These are phyloP conservation scores for Ondatra zibethicus DNA, from an alignment of 2,113 vertebrate genomes.

Conservation along the genomic window DNA sequence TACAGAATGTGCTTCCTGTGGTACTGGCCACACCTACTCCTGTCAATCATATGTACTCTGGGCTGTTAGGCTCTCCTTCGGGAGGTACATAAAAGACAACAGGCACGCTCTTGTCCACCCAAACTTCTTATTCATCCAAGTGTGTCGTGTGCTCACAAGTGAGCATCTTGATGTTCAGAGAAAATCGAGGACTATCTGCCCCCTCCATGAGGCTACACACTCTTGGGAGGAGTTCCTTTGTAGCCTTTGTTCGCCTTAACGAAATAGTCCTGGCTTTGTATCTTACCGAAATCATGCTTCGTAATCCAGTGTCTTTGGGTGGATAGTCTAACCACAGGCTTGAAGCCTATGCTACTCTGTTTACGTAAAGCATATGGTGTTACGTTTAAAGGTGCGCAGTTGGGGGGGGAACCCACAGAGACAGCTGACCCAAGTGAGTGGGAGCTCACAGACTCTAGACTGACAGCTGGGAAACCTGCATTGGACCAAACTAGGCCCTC, in stretches of 20 bases:
- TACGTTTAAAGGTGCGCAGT: no score
- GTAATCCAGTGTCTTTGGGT: not conserved
- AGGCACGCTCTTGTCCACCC: not conserved
- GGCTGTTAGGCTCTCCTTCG: not conserved
- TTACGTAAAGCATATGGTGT: not conserved
- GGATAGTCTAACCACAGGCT: not conserved
- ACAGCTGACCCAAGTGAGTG: no score
- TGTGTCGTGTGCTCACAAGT: not conserved
- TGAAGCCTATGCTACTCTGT: not conserved
- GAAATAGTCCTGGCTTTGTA: not conserved
- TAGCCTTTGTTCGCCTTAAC: not conserved
- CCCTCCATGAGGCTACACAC: not conserved
- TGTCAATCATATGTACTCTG: not conserved
- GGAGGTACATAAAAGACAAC: not conserved
- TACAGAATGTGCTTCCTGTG: no score
- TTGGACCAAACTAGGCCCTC: no score
- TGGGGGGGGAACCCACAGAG: no score
- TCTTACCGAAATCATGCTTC: not conserved
- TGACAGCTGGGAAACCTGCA: no score
- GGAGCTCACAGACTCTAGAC: no score
- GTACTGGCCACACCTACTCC: not conserved
- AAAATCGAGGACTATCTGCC: not conserved
- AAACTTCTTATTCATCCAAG: not conserved
- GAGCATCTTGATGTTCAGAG: not conserved
- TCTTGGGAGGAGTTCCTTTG: not conserved